phyloP scores from a whole-genome alignment of 2,888 invertebrate genomes.

The Cataglyphis albicans region DNA sequence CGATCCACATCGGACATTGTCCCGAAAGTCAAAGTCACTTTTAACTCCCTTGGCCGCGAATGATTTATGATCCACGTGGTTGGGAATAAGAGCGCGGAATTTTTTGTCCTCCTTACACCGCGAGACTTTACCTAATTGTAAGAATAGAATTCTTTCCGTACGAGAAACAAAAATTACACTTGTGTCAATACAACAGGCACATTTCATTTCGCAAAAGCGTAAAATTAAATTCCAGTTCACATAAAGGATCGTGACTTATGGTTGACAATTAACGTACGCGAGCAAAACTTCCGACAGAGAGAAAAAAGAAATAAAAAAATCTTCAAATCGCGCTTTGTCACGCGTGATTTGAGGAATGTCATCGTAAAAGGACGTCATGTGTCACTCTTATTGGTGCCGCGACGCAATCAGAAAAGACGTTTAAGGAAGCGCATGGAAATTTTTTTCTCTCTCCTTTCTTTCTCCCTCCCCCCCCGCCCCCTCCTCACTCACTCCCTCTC shows the following conservation, averaged over 20 bases:
- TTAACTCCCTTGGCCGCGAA: not conserved
- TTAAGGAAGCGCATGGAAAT: constrained; percentile 62
- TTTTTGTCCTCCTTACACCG: not conserved
- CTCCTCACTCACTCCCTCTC: not conserved
- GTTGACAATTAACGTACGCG: constrained; percentile 17
- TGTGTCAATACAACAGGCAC: not conserved
- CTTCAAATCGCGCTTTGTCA: not conserved
- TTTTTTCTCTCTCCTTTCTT: not conserved
- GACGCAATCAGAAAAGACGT: constrained; percentile 48
- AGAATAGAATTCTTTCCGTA: too few species aligned
- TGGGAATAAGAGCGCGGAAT: not conserved
- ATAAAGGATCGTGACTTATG: constrained; percentile 8
- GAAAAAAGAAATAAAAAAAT: not conserved
- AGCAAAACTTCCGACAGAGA: constrained; percentile 6
- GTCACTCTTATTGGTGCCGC: constrained; percentile 60
- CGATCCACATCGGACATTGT: constrained; percentile 24
- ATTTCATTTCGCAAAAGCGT: not conserved
- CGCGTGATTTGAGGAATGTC: constrained; percentile 40
- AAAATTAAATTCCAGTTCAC: not conserved
- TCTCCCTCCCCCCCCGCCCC: too few species aligned
- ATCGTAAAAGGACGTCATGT: constrained; percentile 53
- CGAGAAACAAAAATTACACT: not conserved
- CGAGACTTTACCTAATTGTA: not conserved
- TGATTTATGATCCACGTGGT: constrained; percentile 8
- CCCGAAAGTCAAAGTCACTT: constrained; percentile 44